These are phyloP conservation scores for Caenorhabditis sulstoni DNA, from an alignment of 2,888 invertebrate genomes.

Conservation along the genomic window DNA sequence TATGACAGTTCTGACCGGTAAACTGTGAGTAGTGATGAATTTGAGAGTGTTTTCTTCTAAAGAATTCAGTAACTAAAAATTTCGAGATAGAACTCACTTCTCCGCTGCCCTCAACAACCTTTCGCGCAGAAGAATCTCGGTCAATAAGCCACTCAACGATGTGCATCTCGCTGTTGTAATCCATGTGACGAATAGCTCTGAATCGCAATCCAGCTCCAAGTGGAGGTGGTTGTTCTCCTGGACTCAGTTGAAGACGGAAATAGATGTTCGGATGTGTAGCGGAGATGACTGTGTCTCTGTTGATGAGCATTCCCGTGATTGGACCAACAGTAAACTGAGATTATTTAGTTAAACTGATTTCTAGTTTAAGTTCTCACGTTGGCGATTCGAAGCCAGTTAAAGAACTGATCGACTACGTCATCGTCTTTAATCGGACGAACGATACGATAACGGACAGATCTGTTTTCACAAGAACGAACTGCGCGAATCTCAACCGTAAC, in stretches of 20 bases:
- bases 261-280: constrained; percentile 36
- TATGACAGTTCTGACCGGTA: too few species aligned
- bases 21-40: too few species aligned
- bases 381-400: constrained; percentile 8
- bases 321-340: constrained; percentile 25
- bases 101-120: not conserved
- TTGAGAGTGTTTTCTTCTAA: too few species aligned
- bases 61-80: too few species aligned
- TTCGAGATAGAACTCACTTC: constrained; percentile 8
- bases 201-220: constrained; percentile 17
- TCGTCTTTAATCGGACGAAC: constrained; percentile 15
- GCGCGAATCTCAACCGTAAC: constrained; percentile 40
- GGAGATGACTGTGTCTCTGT: constrained; percentile 35
- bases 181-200: constrained; percentile 7
- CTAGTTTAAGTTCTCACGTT: not conserved
- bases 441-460: constrained; percentile 46
- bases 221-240: not conserved
- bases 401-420: not conserved
- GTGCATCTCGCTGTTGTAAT: constrained; percentile 1
- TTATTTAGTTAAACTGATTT: too few species aligned
- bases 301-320: constrained; percentile 33
- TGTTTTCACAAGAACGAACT: constrained; percentile 31
- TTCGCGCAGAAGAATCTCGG: not conserved
- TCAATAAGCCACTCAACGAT: constrained; percentile 6
- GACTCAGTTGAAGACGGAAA: constrained; percentile 22